A percentile compares a stretch with the other conserved stretches of the same genome.
Evolutionary conservation across 2,113 vertebrate species (phyloP).

Genomic region (Coturnix japonica): DNA sequence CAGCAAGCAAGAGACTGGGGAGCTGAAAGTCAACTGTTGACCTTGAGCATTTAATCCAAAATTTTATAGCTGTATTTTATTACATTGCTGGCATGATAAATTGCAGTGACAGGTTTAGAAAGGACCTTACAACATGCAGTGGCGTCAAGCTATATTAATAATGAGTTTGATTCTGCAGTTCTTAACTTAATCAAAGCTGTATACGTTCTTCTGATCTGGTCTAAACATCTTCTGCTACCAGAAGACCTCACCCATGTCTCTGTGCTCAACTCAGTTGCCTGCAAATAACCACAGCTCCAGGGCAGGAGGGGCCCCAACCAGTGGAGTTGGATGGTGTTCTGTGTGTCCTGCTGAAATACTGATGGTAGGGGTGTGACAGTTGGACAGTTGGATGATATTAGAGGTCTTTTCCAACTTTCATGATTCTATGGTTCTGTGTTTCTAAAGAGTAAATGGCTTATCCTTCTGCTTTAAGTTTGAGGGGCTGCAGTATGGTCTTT

Average conservation of each 20-base stretch:
- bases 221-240: not conserved
- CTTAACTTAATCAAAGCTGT: slow-evolving; percentile 56
- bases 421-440: too few species aligned
- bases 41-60: slow-evolving; percentile 73
- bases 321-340: not conserved
- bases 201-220: not conserved
- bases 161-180: slow-evolving; percentile 63
- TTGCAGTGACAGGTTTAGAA: slow-evolving; percentile 70
- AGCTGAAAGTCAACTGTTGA: slow-evolving; percentile 58
- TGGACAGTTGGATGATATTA: too few species aligned
- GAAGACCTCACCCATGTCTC: not conserved
- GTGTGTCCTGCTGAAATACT: not conserved
- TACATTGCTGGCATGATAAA: slow-evolving; percentile 63
- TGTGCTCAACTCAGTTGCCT: not conserved
- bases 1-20: slow-evolving; percentile 41
- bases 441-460: too few species aligned
- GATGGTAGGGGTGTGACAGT: not conserved
- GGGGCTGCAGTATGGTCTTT: too few species aligned
- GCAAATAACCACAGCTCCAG: not conserved
- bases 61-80: slow-evolving; percentile 70
- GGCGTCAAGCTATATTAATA: slow-evolving; percentile 55
- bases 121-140: slow-evolving; percentile 61
- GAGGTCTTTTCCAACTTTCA: too few species aligned
- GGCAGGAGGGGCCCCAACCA: rapidly evolving
- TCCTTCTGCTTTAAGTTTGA: too few species aligned